phyloP scores from a whole-genome alignment of 2,888 invertebrate genomes.

The Holacanthella duospinosa region DNA sequence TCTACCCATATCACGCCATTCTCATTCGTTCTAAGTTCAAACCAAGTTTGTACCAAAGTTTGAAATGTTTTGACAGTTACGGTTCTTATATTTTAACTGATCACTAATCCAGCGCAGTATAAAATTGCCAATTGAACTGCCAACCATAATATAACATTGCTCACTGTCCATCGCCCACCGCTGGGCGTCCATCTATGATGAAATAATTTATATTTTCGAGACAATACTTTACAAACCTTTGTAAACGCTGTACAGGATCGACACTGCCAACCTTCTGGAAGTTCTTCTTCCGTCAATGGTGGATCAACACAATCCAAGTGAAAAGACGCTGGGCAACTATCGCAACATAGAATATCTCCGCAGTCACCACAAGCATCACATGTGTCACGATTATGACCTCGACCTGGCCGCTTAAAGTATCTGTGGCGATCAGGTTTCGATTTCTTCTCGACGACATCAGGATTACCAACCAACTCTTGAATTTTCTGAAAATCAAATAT shows the following conservation, averaged over 20 bases:
- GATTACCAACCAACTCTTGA: background rate
- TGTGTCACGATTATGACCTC: conserved; percentile 80
- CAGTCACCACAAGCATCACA: conserved; percentile 93
- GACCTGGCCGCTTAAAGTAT: conserved; percentile 74
- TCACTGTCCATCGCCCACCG: too few relatives aligned
- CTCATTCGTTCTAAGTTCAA: too few relatives aligned
- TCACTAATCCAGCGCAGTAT: too few relatives aligned
- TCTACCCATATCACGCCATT: too few relatives aligned
- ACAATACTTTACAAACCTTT: background rate
- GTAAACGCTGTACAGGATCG: conserved; percentile 14
- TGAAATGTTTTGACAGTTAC: too few relatives aligned
- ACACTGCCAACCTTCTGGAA: conserved; percentile 60
- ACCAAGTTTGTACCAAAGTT: too few relatives aligned
- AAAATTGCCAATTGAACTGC: too few relatives aligned
- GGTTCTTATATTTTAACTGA: too few relatives aligned
- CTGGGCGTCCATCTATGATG: too few relatives aligned
- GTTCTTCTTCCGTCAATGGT: conserved; percentile 75
- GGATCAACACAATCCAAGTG: conserved; percentile 94
- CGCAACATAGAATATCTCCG: conserved; percentile 89
- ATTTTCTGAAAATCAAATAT: background rate
- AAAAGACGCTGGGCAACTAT: conserved; percentile 89
- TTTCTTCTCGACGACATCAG: background rate
- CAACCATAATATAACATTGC: too few relatives aligned
- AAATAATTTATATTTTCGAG: too few relatives aligned
- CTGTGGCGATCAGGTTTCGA: conserved; percentile 49